These are phyloP conservation scores for Alfaro cultratus DNA, from an alignment of 2,797 vertebrate genomes.

Conservation along the genomic window DNA sequence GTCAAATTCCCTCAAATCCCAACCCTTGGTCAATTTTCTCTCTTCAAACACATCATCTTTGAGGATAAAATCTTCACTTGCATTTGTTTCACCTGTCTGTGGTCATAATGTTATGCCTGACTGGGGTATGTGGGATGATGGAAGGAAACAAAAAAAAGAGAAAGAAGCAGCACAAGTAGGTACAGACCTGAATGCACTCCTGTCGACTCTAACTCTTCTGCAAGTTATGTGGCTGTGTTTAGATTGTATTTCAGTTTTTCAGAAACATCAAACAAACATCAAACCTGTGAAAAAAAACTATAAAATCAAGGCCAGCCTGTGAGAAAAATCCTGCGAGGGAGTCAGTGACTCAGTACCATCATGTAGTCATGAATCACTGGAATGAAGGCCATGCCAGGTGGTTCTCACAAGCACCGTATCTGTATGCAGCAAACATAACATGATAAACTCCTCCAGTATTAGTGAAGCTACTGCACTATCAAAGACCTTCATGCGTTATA, in stretches of 20 bases:
- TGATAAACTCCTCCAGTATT: constrained; percentile 34
- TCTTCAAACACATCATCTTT: background rate
- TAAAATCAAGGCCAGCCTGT: constrained; percentile 39
- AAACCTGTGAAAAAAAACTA: constrained; percentile 3
- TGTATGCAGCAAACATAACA: constrained; percentile 46
- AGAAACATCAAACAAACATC: constrained; percentile 17
- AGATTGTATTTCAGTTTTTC: constrained; percentile 9
- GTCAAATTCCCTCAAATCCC: background rate
- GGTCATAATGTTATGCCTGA: background rate
- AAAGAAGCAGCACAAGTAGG: too few species aligned
- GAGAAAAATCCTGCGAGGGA: constrained; percentile 60
- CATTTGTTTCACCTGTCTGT: background rate
- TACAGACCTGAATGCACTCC: background rate
- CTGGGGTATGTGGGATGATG: background rate
- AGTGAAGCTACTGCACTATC: constrained; percentile 28
- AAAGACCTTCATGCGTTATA: constrained; percentile 18
- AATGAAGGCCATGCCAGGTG: constrained; percentile 55
- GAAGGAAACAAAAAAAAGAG: background rate
- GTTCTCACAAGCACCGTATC: constrained; percentile 47
- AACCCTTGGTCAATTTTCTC: background rate
- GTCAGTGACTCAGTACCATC: constrained; percentile 61
- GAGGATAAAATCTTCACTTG: background rate
- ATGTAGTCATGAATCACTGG: constrained; percentile 66
- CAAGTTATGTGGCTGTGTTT: constrained; percentile 5
- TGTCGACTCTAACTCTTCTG: constrained; percentile 5